Conservation (phyloP, 2,888 invertebrate species). For the Zygothrica quintamaculata region DNA sequence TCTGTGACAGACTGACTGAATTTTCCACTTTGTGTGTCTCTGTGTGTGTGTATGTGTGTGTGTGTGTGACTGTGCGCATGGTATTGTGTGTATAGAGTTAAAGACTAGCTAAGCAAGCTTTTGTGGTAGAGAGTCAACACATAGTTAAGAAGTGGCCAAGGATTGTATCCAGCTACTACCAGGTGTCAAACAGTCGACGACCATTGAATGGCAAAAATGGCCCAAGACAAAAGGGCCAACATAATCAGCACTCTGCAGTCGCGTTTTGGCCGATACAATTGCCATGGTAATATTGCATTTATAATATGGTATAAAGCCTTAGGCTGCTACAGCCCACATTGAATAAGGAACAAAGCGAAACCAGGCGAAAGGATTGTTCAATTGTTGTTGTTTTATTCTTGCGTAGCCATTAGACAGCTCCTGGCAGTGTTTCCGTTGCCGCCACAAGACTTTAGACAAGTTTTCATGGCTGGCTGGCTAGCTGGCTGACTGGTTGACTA, state of each 20-base stretch:
- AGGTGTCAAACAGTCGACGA: conserved; percentile 60
- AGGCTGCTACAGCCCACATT: conserved; percentile 2
- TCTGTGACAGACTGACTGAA: conserved; percentile 50
- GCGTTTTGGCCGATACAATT: conserved; percentile 65
- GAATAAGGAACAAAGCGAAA: conserved; percentile 3
- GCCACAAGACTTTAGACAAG: conserved; percentile 73
- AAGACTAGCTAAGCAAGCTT: conserved; percentile 77
- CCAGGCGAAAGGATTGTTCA: conserved; percentile 52
- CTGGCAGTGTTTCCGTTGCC: conserved; percentile 68
- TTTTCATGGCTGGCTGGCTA: conserved; percentile 67
- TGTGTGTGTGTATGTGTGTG: conserved; percentile 11
- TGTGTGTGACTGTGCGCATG: conserved; percentile 12
- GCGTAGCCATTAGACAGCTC: conserved; percentile 75
- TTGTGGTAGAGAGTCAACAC: conserved; percentile 57
- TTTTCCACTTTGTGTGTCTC: neutral
- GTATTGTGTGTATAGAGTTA: conserved; percentile 47
- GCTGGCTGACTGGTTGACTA: neutral
- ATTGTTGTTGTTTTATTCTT: conserved; percentile 43
- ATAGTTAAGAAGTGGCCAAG: neutral
- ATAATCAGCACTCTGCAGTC: conserved; percentile 64
- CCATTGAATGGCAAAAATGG: conserved; percentile 50
- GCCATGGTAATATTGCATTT: conserved; percentile 70
- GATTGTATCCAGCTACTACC: conserved; percentile 8
- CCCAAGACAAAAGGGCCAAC: conserved; percentile 48
- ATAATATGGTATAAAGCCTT: conserved; percentile 32